These are phyloP conservation scores for Drosophila sp. DNA, from an alignment of 1,140 invertebrate species.

Conservation along the genomic window DNA sequence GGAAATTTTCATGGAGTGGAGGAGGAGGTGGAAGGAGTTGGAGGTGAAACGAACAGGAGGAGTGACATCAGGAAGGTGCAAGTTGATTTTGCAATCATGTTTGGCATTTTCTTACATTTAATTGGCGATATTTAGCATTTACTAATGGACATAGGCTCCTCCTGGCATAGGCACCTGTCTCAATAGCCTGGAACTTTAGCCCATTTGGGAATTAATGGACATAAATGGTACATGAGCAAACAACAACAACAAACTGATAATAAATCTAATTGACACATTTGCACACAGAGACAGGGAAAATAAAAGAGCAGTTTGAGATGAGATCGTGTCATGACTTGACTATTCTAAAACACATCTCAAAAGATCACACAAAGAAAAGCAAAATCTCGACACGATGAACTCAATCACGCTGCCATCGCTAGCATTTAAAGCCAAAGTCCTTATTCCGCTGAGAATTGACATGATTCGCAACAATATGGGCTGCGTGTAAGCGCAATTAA, in stretches of 20 bases:
- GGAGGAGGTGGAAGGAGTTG: neutral
- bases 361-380: too few species aligned
- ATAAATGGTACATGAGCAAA: slow-evolving; percentile 29
- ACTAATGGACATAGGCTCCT: slow-evolving; percentile 76
- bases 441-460: slow-evolving; percentile 48
- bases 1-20: slow-evolving; percentile 44
- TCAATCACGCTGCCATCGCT: slow-evolving; percentile 11
- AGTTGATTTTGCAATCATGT: slow-evolving; percentile 39
- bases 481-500: slow-evolving; percentile 71
- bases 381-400: neutral
- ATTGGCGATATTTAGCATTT: slow-evolving; percentile 80
- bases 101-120: slow-evolving; percentile 73
- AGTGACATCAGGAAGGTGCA: neutral
- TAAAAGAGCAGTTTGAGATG: neutral
- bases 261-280: slow-evolving; percentile 83
- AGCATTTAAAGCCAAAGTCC: neutral
- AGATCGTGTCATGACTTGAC: neutral
- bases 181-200: slow-evolving; percentile 17
- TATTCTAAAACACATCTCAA: too few species aligned
- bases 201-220: slow-evolving; percentile 40
- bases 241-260: slow-evolving; percentile 70
- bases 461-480: slow-evolving; percentile 30
- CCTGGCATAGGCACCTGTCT: slow-evolving; percentile 52
- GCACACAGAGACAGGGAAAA: slow-evolving; percentile 31
- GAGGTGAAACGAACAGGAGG: neutral